Evolutionary conservation across 2,888 invertebrate species (phyloP).

Genomic region (Toxonevra muliebris): DNA sequence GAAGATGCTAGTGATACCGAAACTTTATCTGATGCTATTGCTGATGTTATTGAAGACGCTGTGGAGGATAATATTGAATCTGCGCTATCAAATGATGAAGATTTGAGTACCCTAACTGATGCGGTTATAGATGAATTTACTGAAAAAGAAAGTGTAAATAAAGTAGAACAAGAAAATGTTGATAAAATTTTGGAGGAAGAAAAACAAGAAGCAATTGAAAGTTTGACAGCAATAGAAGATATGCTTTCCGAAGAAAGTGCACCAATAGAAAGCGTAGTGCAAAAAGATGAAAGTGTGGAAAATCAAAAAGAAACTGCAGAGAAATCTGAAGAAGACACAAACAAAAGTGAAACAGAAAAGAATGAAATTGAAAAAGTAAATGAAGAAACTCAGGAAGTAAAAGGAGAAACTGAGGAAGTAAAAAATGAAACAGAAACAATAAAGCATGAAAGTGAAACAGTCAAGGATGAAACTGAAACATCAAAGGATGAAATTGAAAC

Average conservation of each 20-base stretch:
- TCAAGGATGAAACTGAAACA: constrained; percentile 1
- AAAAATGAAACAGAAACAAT: background rate
- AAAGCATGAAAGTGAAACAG: background rate
- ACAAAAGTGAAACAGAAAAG: background rate
- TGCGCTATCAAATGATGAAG: constrained; percentile 11
- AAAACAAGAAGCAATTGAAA: constrained; percentile 14
- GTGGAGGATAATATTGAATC: constrained; percentile 35
- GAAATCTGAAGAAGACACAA: background rate
- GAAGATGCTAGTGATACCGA: constrained; percentile 16
- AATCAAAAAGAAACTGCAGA: background rate
- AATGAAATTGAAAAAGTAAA: constrained; percentile 11
- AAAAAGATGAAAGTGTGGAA: constrained; percentile 15
- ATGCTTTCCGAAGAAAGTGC: constrained; percentile 14
- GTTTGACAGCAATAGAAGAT: constrained; percentile 17
- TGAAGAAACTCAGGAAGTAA: constrained; percentile 1
- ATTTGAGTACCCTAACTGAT: background rate
- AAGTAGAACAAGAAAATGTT: constrained; percentile 4
- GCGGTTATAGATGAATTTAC: constrained; percentile 1
- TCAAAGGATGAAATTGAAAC: background rate
- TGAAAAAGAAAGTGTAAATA: constrained; percentile 6
- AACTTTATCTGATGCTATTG: constrained; percentile 27
- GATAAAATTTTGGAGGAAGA: background rate
- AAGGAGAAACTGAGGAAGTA: constrained; percentile 1
- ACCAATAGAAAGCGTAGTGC: constrained; percentile 3
- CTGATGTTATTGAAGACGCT: constrained; percentile 33